Evolutionary conservation across 2,797 vertebrate genomes (phyloP), one percentile per base, ranked within the genome.

Genomic region (Arnoldichthys spilopterus): DNA sequence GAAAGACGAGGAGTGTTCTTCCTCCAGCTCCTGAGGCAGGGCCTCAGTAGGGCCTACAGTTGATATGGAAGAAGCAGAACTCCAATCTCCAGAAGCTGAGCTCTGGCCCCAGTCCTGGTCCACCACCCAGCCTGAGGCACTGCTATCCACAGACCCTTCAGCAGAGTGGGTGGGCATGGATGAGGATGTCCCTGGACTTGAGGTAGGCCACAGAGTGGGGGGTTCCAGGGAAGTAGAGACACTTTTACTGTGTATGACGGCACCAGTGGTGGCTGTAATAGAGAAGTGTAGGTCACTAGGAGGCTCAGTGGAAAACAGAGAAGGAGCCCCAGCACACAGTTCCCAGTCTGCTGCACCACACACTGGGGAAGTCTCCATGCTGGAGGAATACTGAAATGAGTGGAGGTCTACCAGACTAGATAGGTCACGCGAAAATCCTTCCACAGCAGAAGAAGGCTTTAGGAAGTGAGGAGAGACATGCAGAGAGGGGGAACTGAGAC

Each of bases 51-150:
- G 79, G 0, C 66, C 78, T 72, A 89, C 62, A 68, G 84, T 15
- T 74, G 78, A 77, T 13, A 90, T 86, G 87, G 92, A 89, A 51
- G 87, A 67, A 15, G 68, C 63, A 67, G 85, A 81, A 84, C 83
- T 85, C 45, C 56, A 82, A 75, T 93, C 94, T 83, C 94, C 94
- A 77, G 91, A 94, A 37, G 90, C 84, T 3, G 92, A 93, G 79
- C 84, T 92, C 69, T 93, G 94, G 86, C 89, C 90, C 90, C 89
- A 91, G 74, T 96, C 95, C 88, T 94, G 93, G 90, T 92, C 93
- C 89, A 89, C 77, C 13, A 87, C 90, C 20, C 95, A 97, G n/a
- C 95, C 94, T 6, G 97, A 96, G 84, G 95, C 95, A 82, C 93
- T 94, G 89, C 91, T 94, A 85, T 94, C 76, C 67, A 90, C 82